A percentile compares a stretch with the other conserved stretches of the same genome.
phyloP scores from a whole-genome alignment of 2,888 invertebrate genomes.

The Xiphydria camelus region DNA sequence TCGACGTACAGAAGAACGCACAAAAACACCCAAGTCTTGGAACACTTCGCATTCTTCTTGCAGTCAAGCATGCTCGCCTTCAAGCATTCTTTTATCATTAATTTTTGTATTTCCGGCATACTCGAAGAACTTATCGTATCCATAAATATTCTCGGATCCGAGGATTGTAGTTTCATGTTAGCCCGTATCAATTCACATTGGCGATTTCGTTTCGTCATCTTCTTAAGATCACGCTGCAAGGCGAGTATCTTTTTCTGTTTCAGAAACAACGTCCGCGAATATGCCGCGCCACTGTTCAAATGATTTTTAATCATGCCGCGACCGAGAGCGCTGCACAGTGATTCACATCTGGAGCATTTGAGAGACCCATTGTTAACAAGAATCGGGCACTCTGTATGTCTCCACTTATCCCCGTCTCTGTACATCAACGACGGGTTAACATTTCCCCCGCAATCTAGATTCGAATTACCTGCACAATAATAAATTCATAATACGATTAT shows the following conservation, averaged over 20 bases:
- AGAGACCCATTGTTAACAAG: slow-evolving; percentile 40
- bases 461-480: too few species aligned
- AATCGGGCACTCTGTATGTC: slow-evolving; percentile 44
- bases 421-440: too few species aligned
- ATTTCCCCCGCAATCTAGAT: too few species aligned
- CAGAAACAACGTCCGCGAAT: slow-evolving; percentile 21
- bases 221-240: slow-evolving; percentile 26
- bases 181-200: slow-evolving; percentile 20
- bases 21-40: slow-evolving; percentile 41
- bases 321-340: slow-evolving; percentile 20
- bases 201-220: slow-evolving; percentile 24
- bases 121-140: slow-evolving; percentile 27
- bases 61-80: slow-evolving; percentile 28
- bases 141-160: slow-evolving; percentile 18
- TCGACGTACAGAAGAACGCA: slow-evolving; percentile 39
- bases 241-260: slow-evolving; percentile 28
- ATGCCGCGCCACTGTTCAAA: slow-evolving; percentile 15
- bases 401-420: slow-evolving; percentile 46
- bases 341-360: slow-evolving; percentile 44
- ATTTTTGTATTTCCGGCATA: slow-evolving; percentile 41
- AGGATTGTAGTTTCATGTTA: slow-evolving; percentile 15
- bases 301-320: slow-evolving; percentile 22
- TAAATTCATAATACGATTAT: too few species aligned
- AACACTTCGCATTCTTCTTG: slow-evolving; percentile 26
- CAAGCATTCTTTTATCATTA: slow-evolving; percentile 42